Percentiles rank a stretch among this genome's conserved stretches.
Evolutionary conservation across 2,113 vertebrate species (phyloP).

Genomic region (Brachionichthys hirsutus): DNA sequence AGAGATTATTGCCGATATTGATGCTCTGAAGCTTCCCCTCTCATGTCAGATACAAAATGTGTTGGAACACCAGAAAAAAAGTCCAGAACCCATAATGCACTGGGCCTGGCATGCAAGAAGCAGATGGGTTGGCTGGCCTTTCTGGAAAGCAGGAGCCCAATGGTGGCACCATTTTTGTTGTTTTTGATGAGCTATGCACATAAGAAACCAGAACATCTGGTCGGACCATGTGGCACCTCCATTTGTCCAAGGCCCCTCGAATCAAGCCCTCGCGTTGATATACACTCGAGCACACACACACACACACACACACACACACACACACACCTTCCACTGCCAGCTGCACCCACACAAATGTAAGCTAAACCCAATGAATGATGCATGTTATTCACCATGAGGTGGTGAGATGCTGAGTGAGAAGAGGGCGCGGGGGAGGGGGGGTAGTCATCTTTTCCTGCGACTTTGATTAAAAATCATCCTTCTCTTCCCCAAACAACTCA

Average conservation of each 20-base stretch:
- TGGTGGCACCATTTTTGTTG: slow-evolving; percentile 71
- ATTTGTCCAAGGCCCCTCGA: slow-evolving; percentile 77
- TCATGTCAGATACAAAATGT: slow-evolving; percentile 27
- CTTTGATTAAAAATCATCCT: slow-evolving; percentile 88
- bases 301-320: slow-evolving; percentile 27
- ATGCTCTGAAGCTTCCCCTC: slow-evolving; percentile 1
- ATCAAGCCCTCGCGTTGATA: slow-evolving; percentile 53
- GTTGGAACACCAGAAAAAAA: slow-evolving; percentile 36
- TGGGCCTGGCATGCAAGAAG: slow-evolving; percentile 65
- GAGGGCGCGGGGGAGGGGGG: slow-evolving; percentile 19
- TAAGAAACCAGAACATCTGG: slow-evolving; percentile 87
- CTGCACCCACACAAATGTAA: slow-evolving; percentile 72
- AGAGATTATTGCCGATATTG: slow-evolving; percentile 10
- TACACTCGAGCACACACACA: slow-evolving; percentile 19
- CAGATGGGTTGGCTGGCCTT: slow-evolving; percentile 86
- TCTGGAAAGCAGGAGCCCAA: slow-evolving; percentile 68
- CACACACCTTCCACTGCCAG: slow-evolving; percentile 50
- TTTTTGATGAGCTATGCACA: slow-evolving; percentile 85
- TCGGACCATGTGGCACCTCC: slow-evolving; percentile 82
- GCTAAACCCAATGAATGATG: slow-evolving; percentile 82
- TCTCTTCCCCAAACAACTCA: slow-evolving; percentile 69
- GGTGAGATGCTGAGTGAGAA: slow-evolving; percentile 32
- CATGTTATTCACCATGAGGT: slow-evolving; percentile 66
- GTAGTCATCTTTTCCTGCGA: slow-evolving; percentile 65
- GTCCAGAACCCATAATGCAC: slow-evolving; percentile 71